phyloP scores from a whole-genome alignment of 2,888 invertebrate genomes.

The Heliconius ismenius region DNA sequence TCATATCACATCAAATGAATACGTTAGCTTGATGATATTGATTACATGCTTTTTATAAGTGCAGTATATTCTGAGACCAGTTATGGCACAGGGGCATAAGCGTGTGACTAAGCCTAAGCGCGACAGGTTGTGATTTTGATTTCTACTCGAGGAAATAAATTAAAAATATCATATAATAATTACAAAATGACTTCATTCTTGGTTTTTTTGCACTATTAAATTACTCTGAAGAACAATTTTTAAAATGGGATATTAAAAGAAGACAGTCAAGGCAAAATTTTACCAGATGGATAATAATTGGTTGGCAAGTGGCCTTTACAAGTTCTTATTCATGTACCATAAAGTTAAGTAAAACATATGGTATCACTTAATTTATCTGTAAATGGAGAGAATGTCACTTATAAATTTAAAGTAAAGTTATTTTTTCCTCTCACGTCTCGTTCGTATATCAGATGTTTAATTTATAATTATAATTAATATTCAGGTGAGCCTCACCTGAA shows the following conservation, averaged over 20 bases:
- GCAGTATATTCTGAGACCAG: too few species aligned
- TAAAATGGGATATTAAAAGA: not conserved
- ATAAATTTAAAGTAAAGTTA: too few species aligned
- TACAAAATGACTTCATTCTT: too few species aligned
- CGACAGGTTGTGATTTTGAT: too few species aligned
- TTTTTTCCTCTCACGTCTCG: too few species aligned
- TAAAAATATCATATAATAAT: too few species aligned
- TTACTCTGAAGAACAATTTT: too few species aligned
- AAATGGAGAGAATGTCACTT: not conserved
- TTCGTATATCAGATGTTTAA: not conserved
- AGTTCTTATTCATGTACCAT: not conserved
- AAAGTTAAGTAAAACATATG: not conserved
- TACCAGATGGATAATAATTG: not conserved
- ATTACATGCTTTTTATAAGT: not conserved
- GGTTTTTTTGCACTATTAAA: too few species aligned
- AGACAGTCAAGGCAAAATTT: not conserved
- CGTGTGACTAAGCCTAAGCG: too few species aligned
- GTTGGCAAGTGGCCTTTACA: not conserved
- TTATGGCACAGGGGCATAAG: too few species aligned
- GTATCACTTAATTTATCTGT: not conserved
- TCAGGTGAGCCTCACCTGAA: too few species aligned
- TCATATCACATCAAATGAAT: not conserved
- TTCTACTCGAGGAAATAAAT: too few species aligned
- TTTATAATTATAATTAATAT: not conserved
- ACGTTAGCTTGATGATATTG: not conserved